Percentiles rank a stretch among this genome's conserved stretches.
Evolutionary conservation across 2,113 vertebrate genomes (phyloP).

Genomic region (Spheniscus mendiculus): DNA sequence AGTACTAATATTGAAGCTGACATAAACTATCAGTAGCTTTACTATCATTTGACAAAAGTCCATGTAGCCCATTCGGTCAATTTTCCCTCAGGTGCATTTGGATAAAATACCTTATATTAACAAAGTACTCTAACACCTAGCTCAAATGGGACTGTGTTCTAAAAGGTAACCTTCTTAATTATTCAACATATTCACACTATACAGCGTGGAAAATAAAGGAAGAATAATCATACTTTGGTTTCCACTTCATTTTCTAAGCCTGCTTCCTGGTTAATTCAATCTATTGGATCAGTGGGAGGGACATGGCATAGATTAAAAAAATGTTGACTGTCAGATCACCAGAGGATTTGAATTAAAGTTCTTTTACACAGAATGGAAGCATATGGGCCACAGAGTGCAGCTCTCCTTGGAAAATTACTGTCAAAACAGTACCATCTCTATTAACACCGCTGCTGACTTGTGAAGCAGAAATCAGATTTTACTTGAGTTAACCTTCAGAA

Average conservation of each 20-base stretch:
- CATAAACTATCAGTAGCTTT: neutral
- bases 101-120: neutral
- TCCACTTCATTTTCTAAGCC: slow-evolving; percentile 17
- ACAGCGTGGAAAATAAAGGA: neutral
- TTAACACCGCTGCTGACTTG: slow-evolving; percentile 19
- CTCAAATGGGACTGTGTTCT: neutral
- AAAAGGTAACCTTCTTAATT: neutral
- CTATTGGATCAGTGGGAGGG: slow-evolving; percentile 14
- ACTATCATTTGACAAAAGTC: neutral
- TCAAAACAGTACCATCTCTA: slow-evolving; percentile 26
- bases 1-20: neutral
- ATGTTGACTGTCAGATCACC: neutral
- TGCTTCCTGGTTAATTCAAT: slow-evolving; percentile 28
- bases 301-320: slow-evolving; percentile 8
- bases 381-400: neutral
- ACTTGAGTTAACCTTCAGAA: slow-evolving; percentile 4
- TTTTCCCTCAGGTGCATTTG: neutral
- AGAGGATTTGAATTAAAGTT: slow-evolving; percentile 44
- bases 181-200: neutral
- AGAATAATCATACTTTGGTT: neutral
- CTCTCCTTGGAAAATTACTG: slow-evolving; percentile 34
- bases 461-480: slow-evolving; percentile 3
- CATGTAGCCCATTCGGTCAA: neutral
- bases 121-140: neutral
- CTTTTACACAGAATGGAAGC: slow-evolving; percentile 15